Evolutionary conservation across 2,797 vertebrate genomes (phyloP).

Genomic region (Brachyalestes nurse): DNA sequence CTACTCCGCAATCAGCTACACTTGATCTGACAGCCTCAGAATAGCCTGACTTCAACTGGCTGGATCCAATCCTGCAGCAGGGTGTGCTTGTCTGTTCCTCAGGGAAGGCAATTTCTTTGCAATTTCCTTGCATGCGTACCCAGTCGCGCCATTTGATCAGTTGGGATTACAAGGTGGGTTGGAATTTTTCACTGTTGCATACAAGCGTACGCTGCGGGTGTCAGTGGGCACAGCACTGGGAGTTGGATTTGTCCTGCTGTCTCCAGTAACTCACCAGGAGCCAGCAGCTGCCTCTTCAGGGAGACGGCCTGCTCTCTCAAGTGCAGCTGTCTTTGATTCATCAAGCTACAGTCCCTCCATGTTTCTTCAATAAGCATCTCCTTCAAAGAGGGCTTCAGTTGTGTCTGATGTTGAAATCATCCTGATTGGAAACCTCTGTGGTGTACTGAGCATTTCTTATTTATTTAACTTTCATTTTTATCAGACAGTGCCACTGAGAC

Average conservation of each 20-base stretch:
- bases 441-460: neutral
- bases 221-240: conserved; percentile 19
- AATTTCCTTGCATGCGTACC: neutral
- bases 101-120: conserved; percentile 1
- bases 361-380: conserved; percentile 34
- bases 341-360: conserved; percentile 15
- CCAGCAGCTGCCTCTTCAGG: neutral
- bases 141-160: neutral
- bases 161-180: neutral
- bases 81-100: neutral
- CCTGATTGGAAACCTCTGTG: neutral
- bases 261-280: conserved; percentile 10
- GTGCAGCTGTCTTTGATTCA: neutral
- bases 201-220: conserved; percentile 35
- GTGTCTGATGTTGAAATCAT: conserved; percentile 10
- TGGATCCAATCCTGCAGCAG: neutral
- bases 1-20: neutral
- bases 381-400: conserved; percentile 21
- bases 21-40: conserved; percentile 15
- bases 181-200: conserved; percentile 11
- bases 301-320: neutral
- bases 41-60: neutral
- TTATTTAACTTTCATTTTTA: conserved; percentile 15
- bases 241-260: conserved; percentile 45
- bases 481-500: neutral